phyloP scores from a whole-genome alignment of 2,113 vertebrate species.

The Psettodes erumei region DNA sequence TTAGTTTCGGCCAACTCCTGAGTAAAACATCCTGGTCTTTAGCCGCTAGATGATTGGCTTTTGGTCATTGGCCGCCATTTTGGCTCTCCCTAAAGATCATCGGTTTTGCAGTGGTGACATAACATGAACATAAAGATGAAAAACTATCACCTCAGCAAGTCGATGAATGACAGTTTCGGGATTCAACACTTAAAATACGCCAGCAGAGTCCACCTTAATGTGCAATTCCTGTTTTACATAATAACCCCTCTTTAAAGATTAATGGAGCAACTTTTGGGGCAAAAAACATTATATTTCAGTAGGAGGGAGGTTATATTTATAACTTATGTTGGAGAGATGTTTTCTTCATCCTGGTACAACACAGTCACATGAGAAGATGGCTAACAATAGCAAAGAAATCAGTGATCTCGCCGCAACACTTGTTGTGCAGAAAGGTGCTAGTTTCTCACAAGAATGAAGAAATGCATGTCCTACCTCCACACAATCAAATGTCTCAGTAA shows the following conservation, averaged over 20 bases:
- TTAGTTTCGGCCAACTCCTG: neutral
- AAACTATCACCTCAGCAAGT: neutral
- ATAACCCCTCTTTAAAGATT: neutral
- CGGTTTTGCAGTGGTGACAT: neutral
- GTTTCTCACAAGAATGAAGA: neutral
- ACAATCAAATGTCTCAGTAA: constrained; percentile 93
- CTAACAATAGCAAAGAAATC: neutral
- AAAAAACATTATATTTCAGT: neutral
- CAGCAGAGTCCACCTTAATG: neutral
- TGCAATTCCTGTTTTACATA: neutral
- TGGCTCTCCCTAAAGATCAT: neutral
- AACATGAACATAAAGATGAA: neutral
- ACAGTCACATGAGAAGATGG: neutral
- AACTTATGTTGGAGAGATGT: neutral
- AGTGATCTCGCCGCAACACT: neutral
- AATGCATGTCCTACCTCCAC: constrained; percentile 88
- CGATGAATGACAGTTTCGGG: neutral
- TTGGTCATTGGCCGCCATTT: neutral
- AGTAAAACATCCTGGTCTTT: neutral
- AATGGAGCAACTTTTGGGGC: neutral
- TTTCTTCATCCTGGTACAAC: neutral
- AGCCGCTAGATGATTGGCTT: neutral
- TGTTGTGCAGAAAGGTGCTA: neutral
- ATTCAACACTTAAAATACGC: neutral
- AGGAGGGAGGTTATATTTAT: neutral